phyloP scores from a whole-genome alignment of 1,140 invertebrate genomes.

The Yoshiicerus persimilis region DNA sequence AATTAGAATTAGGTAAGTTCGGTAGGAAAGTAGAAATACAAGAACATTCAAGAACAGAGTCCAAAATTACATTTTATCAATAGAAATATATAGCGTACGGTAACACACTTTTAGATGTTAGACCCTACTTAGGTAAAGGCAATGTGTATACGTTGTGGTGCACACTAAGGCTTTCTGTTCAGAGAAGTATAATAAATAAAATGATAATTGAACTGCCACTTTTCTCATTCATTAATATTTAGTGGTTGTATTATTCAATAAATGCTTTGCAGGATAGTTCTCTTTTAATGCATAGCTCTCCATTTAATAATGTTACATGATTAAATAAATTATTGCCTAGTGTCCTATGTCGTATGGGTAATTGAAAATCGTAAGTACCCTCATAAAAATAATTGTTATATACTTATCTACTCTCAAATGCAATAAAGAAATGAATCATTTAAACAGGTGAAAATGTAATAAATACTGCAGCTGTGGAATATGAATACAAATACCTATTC shows the following conservation, averaged over 20 bases:
- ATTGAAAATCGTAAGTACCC: neutral
- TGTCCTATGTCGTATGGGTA: neutral
- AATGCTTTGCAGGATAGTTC: neutral
- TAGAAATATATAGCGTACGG: too few species aligned
- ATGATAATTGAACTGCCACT: neutral
- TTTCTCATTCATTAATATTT: neutral
- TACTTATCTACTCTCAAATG: neutral
- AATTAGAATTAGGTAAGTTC: too few species aligned
- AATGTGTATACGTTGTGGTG: too few species aligned
- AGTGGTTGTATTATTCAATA: neutral
- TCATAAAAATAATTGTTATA: neutral
- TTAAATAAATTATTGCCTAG: neutral
- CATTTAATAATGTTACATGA: neutral
- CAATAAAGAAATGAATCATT: neutral
- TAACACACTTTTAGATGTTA: too few species aligned
- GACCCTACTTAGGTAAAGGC: too few species aligned
- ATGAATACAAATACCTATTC: neutral
- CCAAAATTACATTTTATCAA: too few species aligned
- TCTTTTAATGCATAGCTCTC: neutral
- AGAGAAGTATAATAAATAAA: neutral
- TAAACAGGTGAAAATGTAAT: neutral
- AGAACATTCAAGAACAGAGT: too few species aligned
- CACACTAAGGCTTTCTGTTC: too few species aligned
- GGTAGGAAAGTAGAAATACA: too few species aligned
- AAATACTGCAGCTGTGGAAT: neutral